Evolutionary conservation across 2,113 vertebrate genomes (phyloP).

Genomic region (Lamprotornis superbus): DNA sequence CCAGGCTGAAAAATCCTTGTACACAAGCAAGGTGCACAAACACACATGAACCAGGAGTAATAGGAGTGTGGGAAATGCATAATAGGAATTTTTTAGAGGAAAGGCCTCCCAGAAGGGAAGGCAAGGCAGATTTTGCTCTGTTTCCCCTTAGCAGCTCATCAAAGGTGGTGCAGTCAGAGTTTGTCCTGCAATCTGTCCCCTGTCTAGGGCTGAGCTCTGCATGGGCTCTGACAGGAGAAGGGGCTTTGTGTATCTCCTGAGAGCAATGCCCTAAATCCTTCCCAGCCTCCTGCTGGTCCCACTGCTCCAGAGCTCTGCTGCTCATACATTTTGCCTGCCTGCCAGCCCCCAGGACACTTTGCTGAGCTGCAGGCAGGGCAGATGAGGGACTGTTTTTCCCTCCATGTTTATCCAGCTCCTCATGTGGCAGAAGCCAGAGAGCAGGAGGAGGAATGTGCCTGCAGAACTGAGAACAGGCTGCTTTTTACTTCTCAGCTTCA

Average conservation of each 20-base stretch:
- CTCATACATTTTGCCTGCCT: neutral
- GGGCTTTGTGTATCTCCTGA: neutral
- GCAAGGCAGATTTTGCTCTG: neutral
- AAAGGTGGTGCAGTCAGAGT: neutral
- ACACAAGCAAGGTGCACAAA: neutral
- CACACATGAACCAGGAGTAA: neutral
- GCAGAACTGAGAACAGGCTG: neutral
- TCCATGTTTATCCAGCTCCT: neutral
- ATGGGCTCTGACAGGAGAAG: neutral
- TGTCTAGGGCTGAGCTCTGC: neutral
- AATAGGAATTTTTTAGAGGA: neutral
- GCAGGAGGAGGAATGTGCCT: neutral
- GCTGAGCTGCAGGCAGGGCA: neutral
- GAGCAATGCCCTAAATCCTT: neutral
- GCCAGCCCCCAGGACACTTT: neutral
- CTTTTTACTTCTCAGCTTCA: neutral
- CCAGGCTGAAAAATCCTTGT: neutral
- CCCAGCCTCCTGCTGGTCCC: neutral
- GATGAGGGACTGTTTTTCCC: neutral
- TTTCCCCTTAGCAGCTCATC: neutral
- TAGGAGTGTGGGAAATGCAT: neutral
- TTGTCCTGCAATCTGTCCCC: neutral
- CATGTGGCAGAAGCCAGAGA: neutral
- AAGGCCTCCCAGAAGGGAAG: neutral
- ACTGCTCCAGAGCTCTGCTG: neutral